A percentile compares a stretch with the other conserved stretches of the same genome.
Evolutionary conservation across 2,888 invertebrate genomes (phyloP).

Genomic region (Megastigmus dorsalis): DNA sequence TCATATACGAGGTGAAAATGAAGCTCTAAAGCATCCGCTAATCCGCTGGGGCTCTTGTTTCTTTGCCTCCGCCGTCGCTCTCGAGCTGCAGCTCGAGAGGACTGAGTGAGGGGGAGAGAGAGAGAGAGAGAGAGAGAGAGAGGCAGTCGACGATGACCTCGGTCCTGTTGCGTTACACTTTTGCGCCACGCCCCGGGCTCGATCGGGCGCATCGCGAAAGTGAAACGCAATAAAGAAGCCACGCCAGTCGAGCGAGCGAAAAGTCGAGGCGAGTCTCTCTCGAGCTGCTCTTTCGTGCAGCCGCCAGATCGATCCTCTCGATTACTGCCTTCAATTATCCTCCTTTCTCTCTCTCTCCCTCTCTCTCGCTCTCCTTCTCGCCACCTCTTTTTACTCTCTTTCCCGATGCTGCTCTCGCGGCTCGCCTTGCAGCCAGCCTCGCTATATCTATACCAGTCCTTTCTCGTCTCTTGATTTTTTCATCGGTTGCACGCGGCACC

Average conservation of each 20-base stretch:
- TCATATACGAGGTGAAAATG: slow-evolving; percentile 53
- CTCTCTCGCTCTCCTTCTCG: background rate
- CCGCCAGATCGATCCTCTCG: slow-evolving; percentile 57
- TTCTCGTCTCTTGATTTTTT: too few relatives aligned
- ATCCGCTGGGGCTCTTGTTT: slow-evolving; percentile 38
- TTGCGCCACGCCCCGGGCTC: slow-evolving; percentile 71
- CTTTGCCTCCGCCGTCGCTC: too few relatives aligned
- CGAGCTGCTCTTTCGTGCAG: slow-evolving; percentile 44
- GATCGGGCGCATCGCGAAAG: slow-evolving; percentile 73
- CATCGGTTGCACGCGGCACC: background rate
- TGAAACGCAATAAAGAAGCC: slow-evolving; percentile 73
- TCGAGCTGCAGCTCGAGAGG: background rate
- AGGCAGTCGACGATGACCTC: slow-evolving; percentile 63
- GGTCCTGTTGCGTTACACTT: slow-evolving; percentile 73
- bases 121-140: background rate
- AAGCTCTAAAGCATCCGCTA: slow-evolving; percentile 47
- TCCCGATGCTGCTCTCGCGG: background rate
- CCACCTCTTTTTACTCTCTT: background rate
- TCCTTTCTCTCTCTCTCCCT: slow-evolving; percentile 47
- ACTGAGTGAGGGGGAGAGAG: background rate
- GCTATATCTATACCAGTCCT: too few relatives aligned
- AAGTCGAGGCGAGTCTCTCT: background rate
- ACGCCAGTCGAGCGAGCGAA: slow-evolving; percentile 55
- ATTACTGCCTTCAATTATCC: slow-evolving; percentile 52
- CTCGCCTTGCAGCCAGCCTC: background rate